These are phyloP conservation scores for Agrotis puta DNA, from an alignment of 2,888 invertebrate species.

Conservation along the genomic window DNA sequence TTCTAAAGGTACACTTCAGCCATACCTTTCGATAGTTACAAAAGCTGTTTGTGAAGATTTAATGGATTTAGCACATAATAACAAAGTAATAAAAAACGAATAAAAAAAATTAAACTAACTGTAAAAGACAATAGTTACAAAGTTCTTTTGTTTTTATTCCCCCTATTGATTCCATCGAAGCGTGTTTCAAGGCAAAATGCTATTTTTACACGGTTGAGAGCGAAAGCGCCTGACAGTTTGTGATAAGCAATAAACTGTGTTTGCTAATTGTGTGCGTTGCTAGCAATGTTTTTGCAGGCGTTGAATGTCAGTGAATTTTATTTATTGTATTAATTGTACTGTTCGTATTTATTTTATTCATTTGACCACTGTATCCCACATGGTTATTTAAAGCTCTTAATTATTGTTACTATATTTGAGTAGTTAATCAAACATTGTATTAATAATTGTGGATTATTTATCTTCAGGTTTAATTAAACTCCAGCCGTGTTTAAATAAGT, in stretches of 20 bases:
- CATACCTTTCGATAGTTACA: no score
- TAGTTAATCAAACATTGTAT: background rate
- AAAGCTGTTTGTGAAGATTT: background rate
- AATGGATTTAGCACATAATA: background rate
- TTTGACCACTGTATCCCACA: background rate
- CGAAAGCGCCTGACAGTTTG: slow-evolving; percentile 72
- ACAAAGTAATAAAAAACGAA: background rate
- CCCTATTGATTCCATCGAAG: slow-evolving; percentile 54
- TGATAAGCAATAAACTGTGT: slow-evolving; percentile 72
- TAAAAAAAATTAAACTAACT: slow-evolving; percentile 25
- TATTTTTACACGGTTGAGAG: slow-evolving; percentile 58
- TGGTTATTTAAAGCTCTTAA: slow-evolving; percentile 3
- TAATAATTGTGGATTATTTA: background rate
- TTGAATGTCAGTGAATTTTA: background rate
- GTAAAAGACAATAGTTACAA: slow-evolving; percentile 50
- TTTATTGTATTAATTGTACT: background rate
- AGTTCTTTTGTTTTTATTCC: slow-evolving; percentile 55
- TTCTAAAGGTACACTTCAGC: no score
- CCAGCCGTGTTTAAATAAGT: background rate
- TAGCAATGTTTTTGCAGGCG: slow-evolving; percentile 60
- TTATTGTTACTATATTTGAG: background rate
- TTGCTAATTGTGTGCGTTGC: slow-evolving; percentile 68
- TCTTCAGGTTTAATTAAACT: background rate
- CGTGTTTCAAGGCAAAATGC: slow-evolving; percentile 50
- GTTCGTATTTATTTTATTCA: slow-evolving; percentile 8